Percentiles rank a stretch among this genome's conserved stretches.
Conservation (phyloP, 2,113 vertebrate species). For the Myrmecophaga tridactyla region DNA sequence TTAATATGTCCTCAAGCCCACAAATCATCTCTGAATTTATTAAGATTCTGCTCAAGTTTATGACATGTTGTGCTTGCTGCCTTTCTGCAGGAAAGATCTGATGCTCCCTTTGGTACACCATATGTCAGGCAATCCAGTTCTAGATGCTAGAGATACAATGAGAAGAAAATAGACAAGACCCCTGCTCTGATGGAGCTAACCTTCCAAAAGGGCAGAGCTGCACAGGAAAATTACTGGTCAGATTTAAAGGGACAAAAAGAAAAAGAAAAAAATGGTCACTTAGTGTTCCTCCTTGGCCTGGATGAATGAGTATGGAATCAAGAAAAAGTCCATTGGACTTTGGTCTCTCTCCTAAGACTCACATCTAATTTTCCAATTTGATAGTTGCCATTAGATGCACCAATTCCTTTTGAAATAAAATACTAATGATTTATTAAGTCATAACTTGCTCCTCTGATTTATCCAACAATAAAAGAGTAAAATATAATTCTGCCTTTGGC, state of each 20-base stretch:
- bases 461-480: constrained; percentile 4
- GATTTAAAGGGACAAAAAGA: neutral
- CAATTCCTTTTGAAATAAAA: constrained; percentile 26
- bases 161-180: neutral
- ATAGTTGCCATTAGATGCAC: neutral
- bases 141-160: neutral
- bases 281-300: constrained; percentile 23
- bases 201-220: neutral
- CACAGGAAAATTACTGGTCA: neutral
- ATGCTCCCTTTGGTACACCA: neutral
- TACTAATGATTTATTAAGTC: neutral
- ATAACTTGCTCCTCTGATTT: constrained; percentile 18
- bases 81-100: neutral
- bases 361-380: neutral
- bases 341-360: constrained; percentile 19
- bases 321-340: constrained; percentile 5
- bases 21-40: constrained; percentile 23
- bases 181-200: constrained; percentile 30
- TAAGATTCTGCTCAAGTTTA: constrained; percentile 6
- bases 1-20: neutral
- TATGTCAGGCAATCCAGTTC: neutral
- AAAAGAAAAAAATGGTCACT: neutral
- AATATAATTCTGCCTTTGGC: neutral
- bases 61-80: neutral
- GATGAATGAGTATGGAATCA: constrained; percentile 3